Evolutionary conservation across 2,113 vertebrate genomes (phyloP).

Genomic region (Centropus bengalensis): DNA sequence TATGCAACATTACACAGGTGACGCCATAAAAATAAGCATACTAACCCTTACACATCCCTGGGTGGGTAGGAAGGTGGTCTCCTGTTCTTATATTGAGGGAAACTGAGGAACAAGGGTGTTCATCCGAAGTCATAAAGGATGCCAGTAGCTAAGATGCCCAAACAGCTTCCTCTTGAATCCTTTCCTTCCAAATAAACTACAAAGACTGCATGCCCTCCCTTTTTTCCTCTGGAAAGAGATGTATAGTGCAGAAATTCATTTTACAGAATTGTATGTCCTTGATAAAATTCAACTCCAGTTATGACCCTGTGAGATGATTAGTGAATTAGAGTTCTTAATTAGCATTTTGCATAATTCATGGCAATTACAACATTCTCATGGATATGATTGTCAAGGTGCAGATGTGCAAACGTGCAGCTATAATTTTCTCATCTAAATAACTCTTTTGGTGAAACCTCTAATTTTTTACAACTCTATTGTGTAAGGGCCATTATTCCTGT

Average conservation of each 20-base stretch:
- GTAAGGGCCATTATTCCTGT: constrained; percentile 56
- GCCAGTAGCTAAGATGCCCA: background rate
- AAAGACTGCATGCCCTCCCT: background rate
- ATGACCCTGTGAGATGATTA: constrained; percentile 82
- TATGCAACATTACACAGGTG: background rate
- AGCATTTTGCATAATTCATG: constrained; percentile 85
- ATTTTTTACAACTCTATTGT: constrained; percentile 74
- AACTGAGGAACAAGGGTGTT: background rate
- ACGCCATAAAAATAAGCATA: background rate
- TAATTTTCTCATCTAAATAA: constrained; percentile 81
- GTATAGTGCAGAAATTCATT: constrained; percentile 54
- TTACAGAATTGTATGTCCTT: constrained; percentile 70
- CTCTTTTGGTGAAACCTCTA: constrained; percentile 72
- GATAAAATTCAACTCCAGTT: constrained; percentile 79
- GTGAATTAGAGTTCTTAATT: constrained; percentile 82
- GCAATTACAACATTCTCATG: constrained; percentile 77
- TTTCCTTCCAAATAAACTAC: background rate
- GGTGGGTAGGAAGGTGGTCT: background rate
- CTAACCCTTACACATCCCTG: background rate
- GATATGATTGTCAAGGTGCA: constrained; percentile 82
- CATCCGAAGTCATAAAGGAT: background rate
- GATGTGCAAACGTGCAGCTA: constrained; percentile 78
- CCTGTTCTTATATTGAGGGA: background rate
- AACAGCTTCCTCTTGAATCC: background rate
- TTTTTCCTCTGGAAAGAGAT: constrained; percentile 36